Conservation (phyloP, 2,888 invertebrate species). For the Automeris io region DNA sequence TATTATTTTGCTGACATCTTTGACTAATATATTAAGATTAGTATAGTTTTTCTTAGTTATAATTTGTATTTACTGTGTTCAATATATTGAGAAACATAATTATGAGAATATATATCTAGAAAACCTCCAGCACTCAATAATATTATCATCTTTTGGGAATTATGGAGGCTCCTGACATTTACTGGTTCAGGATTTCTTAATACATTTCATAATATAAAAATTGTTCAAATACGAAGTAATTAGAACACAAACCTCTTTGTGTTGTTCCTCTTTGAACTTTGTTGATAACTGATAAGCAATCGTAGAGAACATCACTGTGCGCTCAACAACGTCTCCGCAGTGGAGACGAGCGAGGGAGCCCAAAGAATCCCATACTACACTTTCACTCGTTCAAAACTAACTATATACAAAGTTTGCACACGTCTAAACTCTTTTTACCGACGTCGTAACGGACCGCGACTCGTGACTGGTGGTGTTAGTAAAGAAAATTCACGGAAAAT, state of each 20-base stretch:
- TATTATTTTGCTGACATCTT: no score
- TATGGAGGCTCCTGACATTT: no score
- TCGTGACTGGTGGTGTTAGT: slow-evolving; percentile 18
- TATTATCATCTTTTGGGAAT: no score
- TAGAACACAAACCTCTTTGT: slow-evolving; percentile 34
- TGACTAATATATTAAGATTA: no score
- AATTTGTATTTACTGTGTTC: no score
- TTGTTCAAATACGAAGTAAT: not conserved
- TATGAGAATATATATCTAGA: no score
- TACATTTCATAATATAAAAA: not conserved
- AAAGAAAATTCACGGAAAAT: slow-evolving; percentile 35
- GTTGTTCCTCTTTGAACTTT: slow-evolving; percentile 60
- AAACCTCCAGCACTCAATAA: no score
- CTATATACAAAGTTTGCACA: slow-evolving; percentile 7
- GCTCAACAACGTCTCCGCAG: slow-evolving; percentile 35
- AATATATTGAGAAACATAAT: no score
- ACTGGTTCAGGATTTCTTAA: not conserved
- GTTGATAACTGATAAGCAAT: slow-evolving; percentile 64
- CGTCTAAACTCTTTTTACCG: slow-evolving; percentile 11
- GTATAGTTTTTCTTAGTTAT: no score
- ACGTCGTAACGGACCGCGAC: slow-evolving; percentile 14
- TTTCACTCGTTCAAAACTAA: slow-evolving; percentile 13
- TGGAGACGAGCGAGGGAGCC: slow-evolving; percentile 33
- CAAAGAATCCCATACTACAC: slow-evolving; percentile 37
- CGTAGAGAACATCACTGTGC: slow-evolving; percentile 58